Evolutionary conservation across 37 sponge, comb jelly and placozoan species (phyloP).

Genomic region (Oopsacas minuta): DNA sequence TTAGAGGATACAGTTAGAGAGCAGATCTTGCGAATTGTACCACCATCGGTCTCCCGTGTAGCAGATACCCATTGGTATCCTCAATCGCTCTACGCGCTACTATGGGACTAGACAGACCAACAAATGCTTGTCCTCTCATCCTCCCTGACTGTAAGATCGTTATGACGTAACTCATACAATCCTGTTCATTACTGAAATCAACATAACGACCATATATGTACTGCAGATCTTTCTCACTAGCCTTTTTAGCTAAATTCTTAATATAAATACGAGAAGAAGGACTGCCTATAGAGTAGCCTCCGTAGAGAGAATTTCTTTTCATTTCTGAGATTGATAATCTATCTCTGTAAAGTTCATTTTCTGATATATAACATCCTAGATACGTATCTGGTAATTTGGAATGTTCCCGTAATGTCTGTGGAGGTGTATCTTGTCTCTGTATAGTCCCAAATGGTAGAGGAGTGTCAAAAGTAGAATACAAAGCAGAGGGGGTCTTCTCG

Average conservation of each 20-base stretch:
- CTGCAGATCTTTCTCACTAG: constrained; percentile 45
- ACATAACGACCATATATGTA: constrained; percentile 60
- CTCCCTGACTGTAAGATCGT: constrained; percentile 68
- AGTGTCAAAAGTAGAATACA: background rate
- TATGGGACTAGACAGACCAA: constrained; percentile 61
- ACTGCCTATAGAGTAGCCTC: constrained; percentile 38
- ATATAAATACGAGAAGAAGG: constrained; percentile 71
- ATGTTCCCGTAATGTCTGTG: background rate
- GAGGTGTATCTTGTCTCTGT: background rate
- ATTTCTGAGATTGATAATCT: constrained; percentile 22
- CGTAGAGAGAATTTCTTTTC: constrained; percentile 20
- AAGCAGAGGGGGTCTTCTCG: background rate
- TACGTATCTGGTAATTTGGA: background rate
- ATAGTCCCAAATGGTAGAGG: constrained; percentile 16
- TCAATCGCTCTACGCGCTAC: constrained; percentile 49
- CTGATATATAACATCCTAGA: constrained; percentile 2
- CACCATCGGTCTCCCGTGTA: constrained; percentile 73
- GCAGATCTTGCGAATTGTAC: constrained; percentile 51
- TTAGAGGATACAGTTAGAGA: background rate
- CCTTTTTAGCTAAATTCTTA: constrained; percentile 73
- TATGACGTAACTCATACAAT: constrained; percentile 32
- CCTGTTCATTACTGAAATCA: constrained; percentile 28
- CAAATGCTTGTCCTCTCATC: constrained; percentile 96
- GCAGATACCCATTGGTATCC: constrained; percentile 74
- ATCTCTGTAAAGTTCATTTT: background rate